Base-by-base conservation (phyloP, 1,140 invertebrate genomes). In the Pentalonia nigronervosa region DNA sequence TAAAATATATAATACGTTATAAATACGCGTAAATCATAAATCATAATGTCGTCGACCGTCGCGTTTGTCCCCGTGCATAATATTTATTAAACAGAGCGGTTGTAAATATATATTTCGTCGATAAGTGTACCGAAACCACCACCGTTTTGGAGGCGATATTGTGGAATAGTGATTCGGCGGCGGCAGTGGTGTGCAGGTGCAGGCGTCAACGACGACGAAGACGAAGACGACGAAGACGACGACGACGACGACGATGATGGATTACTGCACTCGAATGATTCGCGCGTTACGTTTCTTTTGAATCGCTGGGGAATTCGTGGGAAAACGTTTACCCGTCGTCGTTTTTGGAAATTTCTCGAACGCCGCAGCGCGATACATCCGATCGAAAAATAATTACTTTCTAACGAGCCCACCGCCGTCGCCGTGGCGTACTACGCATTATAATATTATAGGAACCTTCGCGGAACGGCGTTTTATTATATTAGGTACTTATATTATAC, bases 371-470 rank as follows among this genome's bases (percentile, higher is more conserved):
- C 60, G 14, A 7, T 67, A 67, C 60, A 17, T 36, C 34, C 76
- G 76, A 83, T 83, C 76, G 34, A 36, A 83, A 83, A 83, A 83
- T 83, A 83, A 83, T 83, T 83, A 83, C 34, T 83, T 36, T 83
- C 34, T 83, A 83, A 83, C 76, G 34, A 83, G n/a, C n/a, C 20
- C 34, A 7, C 34, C 20, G n/a, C 34, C 20, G 11, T 25, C 25
- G 60, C n/a, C 67, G n/a, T 6, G 0, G 34, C n/a, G n/a, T 25
- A 34, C 56, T 25, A 76, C 56, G 60, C 60, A 14, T 67, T 30
- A n/a, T 67, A 67, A 30, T 67, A n/a, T 25, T n/a, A 9, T n/a
- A 23, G 7, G 21, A 53, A 76, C 30, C 30, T 76, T n/a, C 30
- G 60, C 1, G 30, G 60, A 67, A 4, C 4, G 3, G 4, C 60